Evolutionary conservation across 2,888 invertebrate species (phyloP).

Genomic region (Caenorhabditis angaria): DNA sequence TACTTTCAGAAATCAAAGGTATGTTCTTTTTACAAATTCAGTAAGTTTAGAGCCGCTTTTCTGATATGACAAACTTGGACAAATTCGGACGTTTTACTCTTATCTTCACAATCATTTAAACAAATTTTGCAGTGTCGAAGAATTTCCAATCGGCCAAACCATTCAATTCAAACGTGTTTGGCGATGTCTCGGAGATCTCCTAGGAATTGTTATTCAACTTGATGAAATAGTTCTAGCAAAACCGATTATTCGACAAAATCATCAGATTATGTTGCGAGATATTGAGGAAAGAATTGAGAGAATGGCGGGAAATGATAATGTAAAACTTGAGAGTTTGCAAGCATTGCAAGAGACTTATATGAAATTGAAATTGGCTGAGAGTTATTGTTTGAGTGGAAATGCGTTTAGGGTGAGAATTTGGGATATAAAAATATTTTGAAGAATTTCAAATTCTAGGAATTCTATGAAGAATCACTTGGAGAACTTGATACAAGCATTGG

Average conservation of each 20-base stretch:
- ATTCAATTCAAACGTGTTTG: no score
- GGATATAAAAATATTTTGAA: neutral
- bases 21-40: neutral
- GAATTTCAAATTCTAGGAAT: conserved; percentile 19
- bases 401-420: conserved; percentile 17
- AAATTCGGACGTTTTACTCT: neutral
- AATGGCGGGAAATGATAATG: neutral
- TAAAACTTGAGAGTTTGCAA: neutral
- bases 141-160: neutral
- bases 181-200: conserved; percentile 59
- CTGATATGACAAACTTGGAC: neutral
- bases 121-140: neutral
- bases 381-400: conserved; percentile 15
- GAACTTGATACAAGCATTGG: conserved; percentile 40
- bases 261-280: neutral
- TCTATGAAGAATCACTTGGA: conserved; percentile 47
- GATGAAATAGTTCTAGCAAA: conserved; percentile 53
- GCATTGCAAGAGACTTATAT: neutral
- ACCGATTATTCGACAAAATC: neutral
- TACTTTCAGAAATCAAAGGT: neutral
- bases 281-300: neutral
- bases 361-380: neutral
- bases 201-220: conserved; percentile 51
- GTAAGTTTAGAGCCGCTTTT: neutral
- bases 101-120: no score